A percentile compares a stretch with the other conserved stretches of the same genome.
phyloP scores from a whole-genome alignment of 2,888 invertebrate species.

The Quadroppia sp. region DNA sequence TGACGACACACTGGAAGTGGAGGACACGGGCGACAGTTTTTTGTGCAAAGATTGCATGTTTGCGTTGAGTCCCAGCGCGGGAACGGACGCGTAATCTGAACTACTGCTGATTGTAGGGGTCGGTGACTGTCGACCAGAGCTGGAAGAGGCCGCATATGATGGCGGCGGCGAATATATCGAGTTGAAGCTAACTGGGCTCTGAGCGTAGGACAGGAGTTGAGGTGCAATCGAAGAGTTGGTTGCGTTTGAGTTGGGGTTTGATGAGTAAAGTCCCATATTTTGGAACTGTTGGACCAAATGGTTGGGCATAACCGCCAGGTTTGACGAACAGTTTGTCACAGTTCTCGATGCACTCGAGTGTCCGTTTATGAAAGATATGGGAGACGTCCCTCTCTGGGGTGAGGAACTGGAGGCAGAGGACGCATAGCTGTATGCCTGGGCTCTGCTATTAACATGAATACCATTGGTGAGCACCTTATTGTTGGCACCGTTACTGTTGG shows the following conservation, averaged over 20 bases:
- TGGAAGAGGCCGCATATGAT: constrained; percentile 48
- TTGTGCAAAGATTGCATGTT: constrained; percentile 38
- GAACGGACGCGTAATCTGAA: constrained; percentile 46
- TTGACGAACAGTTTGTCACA: constrained; percentile 7
- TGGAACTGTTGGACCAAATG: constrained; percentile 77
- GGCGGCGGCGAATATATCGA: constrained; percentile 47
- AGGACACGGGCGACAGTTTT: constrained; percentile 42
- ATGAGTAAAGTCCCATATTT: constrained; percentile 67
- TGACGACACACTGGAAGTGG: constrained; percentile 45
- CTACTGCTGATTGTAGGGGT: constrained; percentile 48
- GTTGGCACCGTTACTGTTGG: constrained; percentile 21
- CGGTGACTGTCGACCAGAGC: constrained; percentile 48
- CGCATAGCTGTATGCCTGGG: constrained; percentile 35
- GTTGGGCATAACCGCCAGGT: neutral
- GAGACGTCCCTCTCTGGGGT: constrained; percentile 58
- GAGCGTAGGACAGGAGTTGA: constrained; percentile 40
- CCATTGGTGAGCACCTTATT: constrained; percentile 14
- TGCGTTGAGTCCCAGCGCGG: neutral
- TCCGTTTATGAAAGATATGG: constrained; percentile 59
- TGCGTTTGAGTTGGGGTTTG: constrained; percentile 55
- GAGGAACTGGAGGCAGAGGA: constrained; percentile 48
- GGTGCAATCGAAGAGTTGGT: constrained; percentile 61
- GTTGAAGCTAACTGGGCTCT: constrained; percentile 45
- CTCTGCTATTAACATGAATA: neutral
- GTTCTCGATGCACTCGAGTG: constrained; percentile 55